These are phyloP conservation scores for Gopherus evgoodei DNA, from an alignment of 2,113 vertebrate species.

Conservation along the genomic window DNA sequence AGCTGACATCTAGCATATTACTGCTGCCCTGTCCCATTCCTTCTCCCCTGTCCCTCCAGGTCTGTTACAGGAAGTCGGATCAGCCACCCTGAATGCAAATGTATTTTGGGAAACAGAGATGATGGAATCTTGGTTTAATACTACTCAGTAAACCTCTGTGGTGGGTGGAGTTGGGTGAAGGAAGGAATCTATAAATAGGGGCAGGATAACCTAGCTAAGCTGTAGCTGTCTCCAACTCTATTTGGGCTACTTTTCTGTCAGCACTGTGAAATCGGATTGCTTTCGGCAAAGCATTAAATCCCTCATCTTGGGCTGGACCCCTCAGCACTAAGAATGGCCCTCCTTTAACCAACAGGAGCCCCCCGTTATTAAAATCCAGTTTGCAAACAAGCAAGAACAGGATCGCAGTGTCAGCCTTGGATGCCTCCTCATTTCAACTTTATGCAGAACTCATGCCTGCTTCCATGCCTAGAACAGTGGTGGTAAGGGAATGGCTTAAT, in stretches of 20 bases:
- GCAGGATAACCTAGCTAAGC: conserved; percentile 71
- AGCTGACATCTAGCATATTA: fast-evolving
- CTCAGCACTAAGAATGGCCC: conserved; percentile 3
- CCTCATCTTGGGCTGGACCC: conserved; percentile 55
- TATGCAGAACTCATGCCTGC: not conserved
- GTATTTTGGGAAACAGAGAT: not conserved
- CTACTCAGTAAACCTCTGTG: not conserved
- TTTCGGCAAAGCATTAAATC: conserved; percentile 61
- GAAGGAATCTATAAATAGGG: conserved; percentile 71
- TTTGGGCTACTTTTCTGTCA: conserved; percentile 37
- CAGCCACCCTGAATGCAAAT: not conserved
- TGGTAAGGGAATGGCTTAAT: not conserved
- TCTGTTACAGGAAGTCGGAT: not conserved
- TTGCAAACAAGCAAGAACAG: not conserved
- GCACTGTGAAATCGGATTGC: conserved; percentile 46
- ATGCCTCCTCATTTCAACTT: not conserved
- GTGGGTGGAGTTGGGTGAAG: conserved; percentile 33
- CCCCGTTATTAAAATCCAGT: not conserved
- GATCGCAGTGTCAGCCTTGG: not conserved
- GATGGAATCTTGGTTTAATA: conserved; percentile 7
- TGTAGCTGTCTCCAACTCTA: conserved; percentile 35
- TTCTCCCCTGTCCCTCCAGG: not conserved
- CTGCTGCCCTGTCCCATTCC: fast-evolving
- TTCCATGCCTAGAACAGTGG: not conserved
- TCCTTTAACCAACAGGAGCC: not conserved